A percentile compares a stretch with the other conserved stretches of the same genome.
Conservation (phyloP, 2,113 vertebrate genomes). For the Anoura caudifer region DNA sequence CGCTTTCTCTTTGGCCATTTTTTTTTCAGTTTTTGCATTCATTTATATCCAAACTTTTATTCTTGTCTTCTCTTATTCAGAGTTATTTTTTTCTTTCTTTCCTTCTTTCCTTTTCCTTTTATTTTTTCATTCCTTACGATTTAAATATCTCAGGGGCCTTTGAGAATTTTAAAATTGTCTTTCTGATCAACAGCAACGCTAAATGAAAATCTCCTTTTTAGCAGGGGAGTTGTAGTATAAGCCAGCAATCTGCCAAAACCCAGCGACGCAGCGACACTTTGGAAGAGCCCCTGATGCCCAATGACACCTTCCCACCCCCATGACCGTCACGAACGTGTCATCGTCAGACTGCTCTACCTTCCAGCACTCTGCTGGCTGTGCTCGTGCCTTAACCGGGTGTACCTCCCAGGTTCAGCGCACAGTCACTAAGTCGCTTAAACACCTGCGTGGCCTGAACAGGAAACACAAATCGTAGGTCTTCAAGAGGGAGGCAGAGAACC, state of each 20-base stretch:
- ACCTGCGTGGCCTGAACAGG: neutral
- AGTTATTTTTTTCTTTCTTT: neutral
- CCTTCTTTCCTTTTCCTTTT: neutral
- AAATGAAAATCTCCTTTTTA: neutral
- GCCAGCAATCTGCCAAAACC: neutral
- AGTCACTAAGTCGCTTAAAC: neutral
- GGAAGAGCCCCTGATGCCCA: neutral
- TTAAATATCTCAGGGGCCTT: neutral
- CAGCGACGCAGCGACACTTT: neutral
- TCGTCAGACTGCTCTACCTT: neutral
- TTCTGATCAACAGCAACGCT: neutral
- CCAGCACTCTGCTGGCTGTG: neutral
- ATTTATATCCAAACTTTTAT: neutral
- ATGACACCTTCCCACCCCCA: no score
- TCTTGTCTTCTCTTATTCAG: neutral
- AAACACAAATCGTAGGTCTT: neutral
- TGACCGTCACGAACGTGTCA: accelerated
- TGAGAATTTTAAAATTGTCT: neutral
- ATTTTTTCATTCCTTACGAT: neutral
- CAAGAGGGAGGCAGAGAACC: neutral
- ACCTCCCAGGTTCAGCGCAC: no score
- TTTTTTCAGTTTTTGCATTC: neutral
- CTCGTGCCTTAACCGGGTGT: neutral
- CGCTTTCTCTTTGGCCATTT: neutral
- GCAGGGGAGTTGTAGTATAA: neutral